Evolutionary conservation across 64 coral and sea anemone genomes (phyloP).

Genomic region (Hydrozoanthus tunicans): DNA sequence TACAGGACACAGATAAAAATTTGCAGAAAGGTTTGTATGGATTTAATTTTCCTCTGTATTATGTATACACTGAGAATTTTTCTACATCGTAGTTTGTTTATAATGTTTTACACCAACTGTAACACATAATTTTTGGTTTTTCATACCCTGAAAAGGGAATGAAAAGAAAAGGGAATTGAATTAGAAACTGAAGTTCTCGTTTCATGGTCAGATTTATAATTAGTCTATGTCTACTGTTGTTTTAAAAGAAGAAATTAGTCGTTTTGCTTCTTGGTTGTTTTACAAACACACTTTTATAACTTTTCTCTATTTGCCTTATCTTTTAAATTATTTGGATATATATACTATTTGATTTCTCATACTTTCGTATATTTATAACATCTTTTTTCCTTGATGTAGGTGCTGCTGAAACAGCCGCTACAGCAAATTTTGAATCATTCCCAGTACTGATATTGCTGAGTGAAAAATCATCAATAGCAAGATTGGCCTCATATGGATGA

Average conservation of each 20-base stretch:
- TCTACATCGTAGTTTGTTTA: no score
- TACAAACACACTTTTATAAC: background rate
- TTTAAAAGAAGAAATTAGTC: constrained; percentile 1
- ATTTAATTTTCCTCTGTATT: no score
- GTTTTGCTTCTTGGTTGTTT: constrained; percentile 1
- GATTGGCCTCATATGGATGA: background rate
- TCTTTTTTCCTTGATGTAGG: constrained; percentile 6
- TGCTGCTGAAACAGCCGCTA: background rate
- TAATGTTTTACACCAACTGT: no score
- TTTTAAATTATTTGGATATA: background rate
- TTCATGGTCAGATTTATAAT: background rate
- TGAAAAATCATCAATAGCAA: background rate
- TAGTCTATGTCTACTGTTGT: constrained; percentile 6
- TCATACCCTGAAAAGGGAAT: no score
- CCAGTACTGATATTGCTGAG: background rate
- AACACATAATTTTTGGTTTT: no score
- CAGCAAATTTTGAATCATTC: background rate
- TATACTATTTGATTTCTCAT: constrained; percentile 1
- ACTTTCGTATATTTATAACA: background rate
- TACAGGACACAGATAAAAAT: no score
- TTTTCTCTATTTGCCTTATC: background rate
- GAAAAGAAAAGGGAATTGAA: background rate
- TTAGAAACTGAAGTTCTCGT: constrained; percentile 1
- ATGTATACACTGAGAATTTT: no score
- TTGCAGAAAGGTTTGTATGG: no score